phyloP scores from a whole-genome alignment of 2,113 vertebrate species.

The Atlantisia rogersi region DNA sequence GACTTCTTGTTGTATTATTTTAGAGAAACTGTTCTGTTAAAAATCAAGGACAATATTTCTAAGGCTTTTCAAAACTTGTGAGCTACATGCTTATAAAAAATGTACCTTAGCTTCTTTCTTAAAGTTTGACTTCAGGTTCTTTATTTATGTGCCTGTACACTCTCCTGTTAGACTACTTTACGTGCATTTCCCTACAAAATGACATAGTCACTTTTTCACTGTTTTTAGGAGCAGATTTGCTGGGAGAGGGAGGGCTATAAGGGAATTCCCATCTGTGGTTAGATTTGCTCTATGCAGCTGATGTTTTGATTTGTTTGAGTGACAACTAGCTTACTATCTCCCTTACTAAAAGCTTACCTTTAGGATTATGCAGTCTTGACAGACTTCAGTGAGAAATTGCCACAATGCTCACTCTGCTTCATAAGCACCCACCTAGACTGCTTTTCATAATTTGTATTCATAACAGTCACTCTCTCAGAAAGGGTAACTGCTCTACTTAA shows the following conservation, averaged over 20 bases:
- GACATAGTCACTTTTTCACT: background rate
- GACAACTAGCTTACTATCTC: background rate
- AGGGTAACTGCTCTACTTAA: background rate
- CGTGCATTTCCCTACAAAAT: background rate
- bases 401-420: background rate
- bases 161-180: background rate
- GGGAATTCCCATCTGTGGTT: background rate
- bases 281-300: background rate
- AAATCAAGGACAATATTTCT: background rate
- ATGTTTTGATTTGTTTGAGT: background rate
- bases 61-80: background rate
- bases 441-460: background rate
- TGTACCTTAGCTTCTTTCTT: background rate
- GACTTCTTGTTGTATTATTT: background rate
- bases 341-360: background rate
- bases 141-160: accelerated
- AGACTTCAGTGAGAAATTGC: background rate
- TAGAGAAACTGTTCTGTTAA: background rate
- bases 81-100: background rate
- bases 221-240: background rate
- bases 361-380: background rate
- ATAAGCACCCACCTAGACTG: background rate
- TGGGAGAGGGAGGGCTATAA: background rate
- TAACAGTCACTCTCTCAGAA: background rate
- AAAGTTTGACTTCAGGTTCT: background rate